Evolutionary conservation across 1,140 invertebrate genomes (phyloP).

Genomic region (Zaprionus inermis): DNA sequence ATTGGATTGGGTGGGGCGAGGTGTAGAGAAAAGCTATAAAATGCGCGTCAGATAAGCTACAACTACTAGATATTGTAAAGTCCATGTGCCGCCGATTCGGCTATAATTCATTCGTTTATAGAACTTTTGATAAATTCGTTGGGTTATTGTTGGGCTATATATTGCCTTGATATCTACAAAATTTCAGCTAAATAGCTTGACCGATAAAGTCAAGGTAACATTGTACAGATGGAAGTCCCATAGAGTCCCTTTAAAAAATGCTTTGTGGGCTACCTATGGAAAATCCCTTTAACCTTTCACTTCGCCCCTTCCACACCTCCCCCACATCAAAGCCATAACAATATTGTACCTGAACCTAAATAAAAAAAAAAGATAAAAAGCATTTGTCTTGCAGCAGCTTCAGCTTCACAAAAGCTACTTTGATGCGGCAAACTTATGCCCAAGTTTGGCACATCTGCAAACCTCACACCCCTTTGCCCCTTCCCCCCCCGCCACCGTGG

Average conservation of each 20-base stretch:
- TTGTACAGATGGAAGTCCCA: too few species aligned
- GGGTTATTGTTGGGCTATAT: background rate
- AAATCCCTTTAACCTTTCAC: background rate
- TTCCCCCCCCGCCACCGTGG: background rate
- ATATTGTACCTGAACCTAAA: background rate
- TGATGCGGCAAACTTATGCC: constrained; percentile 49
- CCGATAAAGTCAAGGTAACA: too few species aligned
- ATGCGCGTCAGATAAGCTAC: background rate
- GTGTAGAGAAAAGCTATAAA: too few species aligned
- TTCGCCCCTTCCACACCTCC: background rate
- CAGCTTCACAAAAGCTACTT: constrained; percentile 39
- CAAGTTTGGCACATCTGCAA: constrained; percentile 49
- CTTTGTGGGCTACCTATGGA: too few species aligned
- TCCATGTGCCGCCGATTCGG: background rate
- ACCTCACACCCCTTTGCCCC: constrained; percentile 48
- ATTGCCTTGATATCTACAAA: background rate
- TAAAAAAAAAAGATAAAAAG: constrained; percentile 3
- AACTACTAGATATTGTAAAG: background rate
- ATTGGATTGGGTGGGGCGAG: background rate
- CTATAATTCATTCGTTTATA: background rate
- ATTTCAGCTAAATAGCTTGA: background rate
- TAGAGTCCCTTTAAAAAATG: too few species aligned
- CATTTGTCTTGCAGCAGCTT: background rate
- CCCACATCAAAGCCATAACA: background rate
- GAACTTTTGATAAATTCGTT: background rate